phyloP scores from a whole-genome alignment of 1,140 invertebrate species.

The Drosophila ananassae region DNA sequence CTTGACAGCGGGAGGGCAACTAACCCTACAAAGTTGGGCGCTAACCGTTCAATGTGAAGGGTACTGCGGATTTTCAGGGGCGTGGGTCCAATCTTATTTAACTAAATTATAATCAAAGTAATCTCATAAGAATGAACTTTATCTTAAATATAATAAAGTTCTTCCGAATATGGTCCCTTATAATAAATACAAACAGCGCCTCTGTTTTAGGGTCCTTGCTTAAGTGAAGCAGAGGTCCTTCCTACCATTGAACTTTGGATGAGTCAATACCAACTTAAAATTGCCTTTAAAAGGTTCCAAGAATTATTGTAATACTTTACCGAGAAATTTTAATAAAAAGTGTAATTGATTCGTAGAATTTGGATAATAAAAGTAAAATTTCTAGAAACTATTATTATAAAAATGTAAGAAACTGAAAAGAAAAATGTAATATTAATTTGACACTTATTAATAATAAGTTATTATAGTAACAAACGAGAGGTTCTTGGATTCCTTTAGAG shows the following conservation, averaged over 20 bases:
- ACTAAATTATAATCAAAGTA: background rate
- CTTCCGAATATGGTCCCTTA: background rate
- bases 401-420: too few species aligned
- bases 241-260: background rate
- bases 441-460: too few species aligned
- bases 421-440: too few species aligned
- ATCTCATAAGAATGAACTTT: background rate
- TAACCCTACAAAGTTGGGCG: constrained; percentile 45
- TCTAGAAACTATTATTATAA: background rate
- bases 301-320: constrained; percentile 3
- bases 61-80: constrained; percentile 36
- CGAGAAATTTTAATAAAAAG: background rate
- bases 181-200: background rate
- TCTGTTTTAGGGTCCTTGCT: constrained; percentile 14
- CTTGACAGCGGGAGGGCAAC: constrained; percentile 60
- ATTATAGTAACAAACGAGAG: too few species aligned
- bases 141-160: background rate
- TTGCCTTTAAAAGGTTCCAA: background rate
- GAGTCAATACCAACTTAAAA: constrained; percentile 8
- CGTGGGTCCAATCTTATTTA: background rate
- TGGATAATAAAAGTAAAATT: background rate
- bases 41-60: constrained; percentile 67
- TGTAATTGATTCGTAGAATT: too few species aligned
- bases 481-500: background rate
- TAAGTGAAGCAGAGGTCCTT: background rate